Evolutionary conservation across 2,888 invertebrate species (phyloP), one percentile per base, ranked within the genome.

Genomic region (Magallana nippona): DNA sequence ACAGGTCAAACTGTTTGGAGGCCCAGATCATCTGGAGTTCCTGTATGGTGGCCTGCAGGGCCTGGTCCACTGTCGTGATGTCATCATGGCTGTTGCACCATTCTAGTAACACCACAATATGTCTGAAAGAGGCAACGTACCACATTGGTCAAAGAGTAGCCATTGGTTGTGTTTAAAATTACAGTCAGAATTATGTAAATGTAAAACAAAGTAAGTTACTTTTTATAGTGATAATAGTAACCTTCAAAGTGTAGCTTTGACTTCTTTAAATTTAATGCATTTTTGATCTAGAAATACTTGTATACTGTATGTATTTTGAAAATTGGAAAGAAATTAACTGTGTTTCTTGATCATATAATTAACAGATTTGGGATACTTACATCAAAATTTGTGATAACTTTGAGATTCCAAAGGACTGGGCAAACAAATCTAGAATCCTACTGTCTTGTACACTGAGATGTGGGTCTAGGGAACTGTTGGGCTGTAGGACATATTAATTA

Each of bases 341-440:
- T 44, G 44, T 44, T 44, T 44, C 44, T 44, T 8, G 8, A 44
- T 44, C 44, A 44, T 44, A 44, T 44, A 44, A 44, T 44, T 3
- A 44, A 44, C 5, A 44, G 44, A 44, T 8, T 44, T 44, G 44
- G 44, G 44, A 44, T 17, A 89, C 92, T 90, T 89, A 93, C 93
- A 93, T 89, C 55, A 93, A 88, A 17, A 89, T 87, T 86, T 93
- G 92, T 10, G 92, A 90, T n/a, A 93, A 86, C 27, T 89, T 90
- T 15, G 91, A 90, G 84, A 93, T 91, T 79, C 91, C 86, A 81
- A 92, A 91, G 62, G 91, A 89, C 17, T 88, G 88, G 10, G 92
- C 91, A 86, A 92, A 92, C 85, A 91, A 90, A 84, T 91, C 89
- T 79, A 93, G 85, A 62, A 92, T 89, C 56, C 89, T 86, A 77